These are phyloP conservation scores for Dysdera silvatica DNA, from an alignment of 1,140 invertebrate genomes.

Conservation along the genomic window DNA sequence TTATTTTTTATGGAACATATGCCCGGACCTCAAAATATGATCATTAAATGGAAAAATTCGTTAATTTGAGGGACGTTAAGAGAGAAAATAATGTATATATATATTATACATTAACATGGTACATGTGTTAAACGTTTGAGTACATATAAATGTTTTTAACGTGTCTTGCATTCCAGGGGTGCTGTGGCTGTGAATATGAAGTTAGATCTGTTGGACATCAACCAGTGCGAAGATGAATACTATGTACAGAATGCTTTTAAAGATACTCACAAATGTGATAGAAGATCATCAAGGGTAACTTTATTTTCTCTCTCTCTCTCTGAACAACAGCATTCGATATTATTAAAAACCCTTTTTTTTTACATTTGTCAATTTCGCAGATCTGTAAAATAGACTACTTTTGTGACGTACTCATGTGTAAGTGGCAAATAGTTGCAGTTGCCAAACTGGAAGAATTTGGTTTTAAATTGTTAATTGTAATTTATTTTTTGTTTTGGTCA, in stretches of 20 bases:
- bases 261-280: slow-evolving; percentile 88
- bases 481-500: slow-evolving; percentile 5
- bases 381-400: no score
- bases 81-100: no score
- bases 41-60: no score
- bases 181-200: slow-evolving; percentile 88
- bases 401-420: no score
- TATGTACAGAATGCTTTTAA: slow-evolving; percentile 90
- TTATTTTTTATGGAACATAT: no score
- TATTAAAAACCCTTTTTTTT: no score
- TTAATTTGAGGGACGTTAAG: no score
- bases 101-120: slow-evolving; percentile 5
- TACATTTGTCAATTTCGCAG: no score
- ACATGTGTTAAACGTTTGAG: slow-evolving; percentile 5
- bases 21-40: no score
- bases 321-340: no score
- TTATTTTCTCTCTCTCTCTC: neutral
- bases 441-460: slow-evolving; percentile 4
- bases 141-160: neutral
- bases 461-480: neutral
- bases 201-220: slow-evolving; percentile 80
- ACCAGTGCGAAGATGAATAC: slow-evolving; percentile 82
- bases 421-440: no score
- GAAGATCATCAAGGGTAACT: slow-evolving; percentile 84
- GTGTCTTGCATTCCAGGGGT: slow-evolving; percentile 59